Base-by-base conservation (phyloP, 1,140 invertebrate genomes). In the Geopemphigus sp. region DNA sequence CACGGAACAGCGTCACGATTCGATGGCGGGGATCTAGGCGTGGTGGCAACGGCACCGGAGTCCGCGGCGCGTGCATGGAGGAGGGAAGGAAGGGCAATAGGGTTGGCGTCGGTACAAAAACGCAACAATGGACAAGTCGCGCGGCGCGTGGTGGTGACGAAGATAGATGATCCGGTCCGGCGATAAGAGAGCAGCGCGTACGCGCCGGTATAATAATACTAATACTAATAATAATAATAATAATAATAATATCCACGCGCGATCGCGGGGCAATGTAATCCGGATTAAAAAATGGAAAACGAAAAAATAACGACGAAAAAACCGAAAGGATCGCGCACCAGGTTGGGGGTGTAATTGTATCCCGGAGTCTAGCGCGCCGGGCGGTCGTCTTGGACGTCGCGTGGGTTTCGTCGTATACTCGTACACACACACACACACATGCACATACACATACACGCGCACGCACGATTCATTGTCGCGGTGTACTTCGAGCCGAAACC, bases 361-460 rank as follows among this genome's bases (percentile, higher is more conserved):
- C 74, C 74, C 11, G 57, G 57, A 63, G 74, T 63, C 39, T 78
- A 78, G 57, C 74, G 56, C 74, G 39, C 74, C 74, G 74, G 74
- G 74, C 74, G 74, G 74, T 78, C 74, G 74, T 78, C 74, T 78
- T 26, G 47, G 74, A 57, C 74, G 74, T 78, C 74, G 74, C 74
- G 74, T 78, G 72, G 72, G 72, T 11, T 76, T 59, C 47, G 47
- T 50, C 47, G 24, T 50, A 32, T 19, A 61, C 12, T n/a, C n/a
- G n/a, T n/a, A n/a, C n/a, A n/a, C n/a, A n/a, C n/a, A n/a, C n/a
- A n/a, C n/a, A n/a, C n/a, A n/a, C n/a, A n/a, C n/a, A n/a, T n/a
- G n/a, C n/a, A n/a, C n/a, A n/a, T n/a, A n/a, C n/a, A n/a, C n/a
- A n/a, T n/a, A n/a, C n/a, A n/a, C n/a, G n/a, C n/a, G n/a, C n/a